phyloP scores from a whole-genome alignment of 2,797 vertebrate species.

The Gorsachius magnificus region DNA sequence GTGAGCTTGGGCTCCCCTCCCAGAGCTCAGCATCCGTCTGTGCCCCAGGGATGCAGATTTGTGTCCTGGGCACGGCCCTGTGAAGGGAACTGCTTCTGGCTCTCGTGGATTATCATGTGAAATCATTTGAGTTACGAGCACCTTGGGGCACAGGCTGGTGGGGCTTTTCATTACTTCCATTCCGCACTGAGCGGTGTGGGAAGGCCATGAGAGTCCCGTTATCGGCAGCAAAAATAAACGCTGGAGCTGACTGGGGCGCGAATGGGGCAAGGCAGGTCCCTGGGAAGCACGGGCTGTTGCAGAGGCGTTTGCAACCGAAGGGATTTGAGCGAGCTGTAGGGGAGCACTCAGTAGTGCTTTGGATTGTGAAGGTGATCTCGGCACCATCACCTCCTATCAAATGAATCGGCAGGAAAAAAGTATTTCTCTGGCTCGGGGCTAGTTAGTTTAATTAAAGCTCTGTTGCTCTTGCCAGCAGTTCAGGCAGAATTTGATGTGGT shows the following conservation, averaged over 20 bases:
- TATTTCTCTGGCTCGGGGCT: neutral
- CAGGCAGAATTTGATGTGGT: neutral
- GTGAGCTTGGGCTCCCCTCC: neutral
- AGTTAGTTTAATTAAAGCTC: slow-evolving; percentile 30
- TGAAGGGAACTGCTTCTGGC: neutral
- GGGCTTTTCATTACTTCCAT: neutral
- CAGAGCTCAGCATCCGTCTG: neutral
- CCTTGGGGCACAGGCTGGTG: neutral
- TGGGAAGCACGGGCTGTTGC: neutral
- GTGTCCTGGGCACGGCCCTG: neutral
- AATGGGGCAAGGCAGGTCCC: neutral
- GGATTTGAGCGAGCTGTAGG: neutral
- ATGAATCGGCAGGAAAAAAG: slow-evolving; percentile 3
- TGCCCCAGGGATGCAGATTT: neutral
- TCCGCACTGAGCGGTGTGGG: neutral
- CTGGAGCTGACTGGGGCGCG: neutral
- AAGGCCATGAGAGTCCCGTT: neutral
- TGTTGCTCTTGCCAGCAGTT: neutral
- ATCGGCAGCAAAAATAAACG: neutral
- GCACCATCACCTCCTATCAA: neutral
- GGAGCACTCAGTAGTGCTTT: neutral
- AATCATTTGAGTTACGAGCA: neutral
- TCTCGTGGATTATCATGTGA: neutral
- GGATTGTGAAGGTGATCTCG: neutral
- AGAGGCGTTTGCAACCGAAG: neutral